A percentile compares a stretch with the other conserved stretches of the same genome.
phyloP scores from a whole-genome alignment of 2,113 vertebrate genomes.

The Lophius piscatorius region DNA sequence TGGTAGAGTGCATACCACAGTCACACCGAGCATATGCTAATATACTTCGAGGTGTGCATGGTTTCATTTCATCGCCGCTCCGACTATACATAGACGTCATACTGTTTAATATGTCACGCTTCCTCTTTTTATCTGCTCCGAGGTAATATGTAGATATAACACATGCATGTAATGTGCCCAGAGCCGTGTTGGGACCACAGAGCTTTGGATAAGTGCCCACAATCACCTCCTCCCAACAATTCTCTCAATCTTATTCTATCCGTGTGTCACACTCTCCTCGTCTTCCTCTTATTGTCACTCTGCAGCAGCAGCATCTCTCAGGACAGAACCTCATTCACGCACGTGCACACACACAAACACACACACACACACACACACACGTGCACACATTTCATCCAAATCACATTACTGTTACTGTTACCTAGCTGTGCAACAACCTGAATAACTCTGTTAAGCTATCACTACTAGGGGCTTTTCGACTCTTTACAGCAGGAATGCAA shows the following conservation, averaged over 20 bases:
- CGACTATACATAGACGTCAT: slow-evolving; percentile 22
- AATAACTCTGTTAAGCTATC: slow-evolving; percentile 71
- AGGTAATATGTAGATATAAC: slow-evolving; percentile 8
- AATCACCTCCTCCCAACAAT: slow-evolving; percentile 4
- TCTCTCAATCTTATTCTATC: background rate
- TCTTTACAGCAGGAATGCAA: slow-evolving; percentile 56
- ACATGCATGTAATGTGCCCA: slow-evolving; percentile 17
- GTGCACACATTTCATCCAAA: slow-evolving; percentile 42
- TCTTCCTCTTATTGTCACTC: slow-evolving; percentile 42
- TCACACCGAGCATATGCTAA: slow-evolving; percentile 7
- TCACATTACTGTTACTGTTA: slow-evolving; percentile 40
- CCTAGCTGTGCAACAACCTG: slow-evolving; percentile 63
- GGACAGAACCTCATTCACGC: slow-evolving; percentile 33
- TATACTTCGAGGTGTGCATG: background rate
- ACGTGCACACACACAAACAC: slow-evolving; percentile 9
- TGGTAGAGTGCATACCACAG: no score
- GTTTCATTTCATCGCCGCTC: slow-evolving; percentile 2
- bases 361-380: slow-evolving; percentile 19
- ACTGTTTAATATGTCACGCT: slow-evolving; percentile 13
- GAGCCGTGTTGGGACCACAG: slow-evolving; percentile 12
- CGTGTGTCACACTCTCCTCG: slow-evolving; percentile 23
- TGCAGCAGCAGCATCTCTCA: slow-evolving; percentile 42
- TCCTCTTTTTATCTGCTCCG: background rate
- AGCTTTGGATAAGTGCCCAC: slow-evolving; percentile 7
- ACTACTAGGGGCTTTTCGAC: slow-evolving; percentile 34